Percentiles rank a stretch among this genome's conserved stretches.
Conservation (phyloP, 1,140 invertebrate genomes). For the Rhagoletis zephyria region DNA sequence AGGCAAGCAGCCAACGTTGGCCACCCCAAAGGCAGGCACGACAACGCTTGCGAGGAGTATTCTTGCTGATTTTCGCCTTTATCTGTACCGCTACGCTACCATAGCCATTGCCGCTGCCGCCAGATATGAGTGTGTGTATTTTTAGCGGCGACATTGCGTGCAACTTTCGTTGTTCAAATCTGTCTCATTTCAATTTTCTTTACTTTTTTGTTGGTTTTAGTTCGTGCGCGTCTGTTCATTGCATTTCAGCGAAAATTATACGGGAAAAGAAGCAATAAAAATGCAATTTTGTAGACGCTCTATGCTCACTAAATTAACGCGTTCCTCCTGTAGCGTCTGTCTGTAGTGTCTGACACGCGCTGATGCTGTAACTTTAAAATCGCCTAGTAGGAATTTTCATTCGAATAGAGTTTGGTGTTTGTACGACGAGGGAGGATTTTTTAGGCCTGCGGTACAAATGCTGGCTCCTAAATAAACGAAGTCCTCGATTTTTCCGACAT, state of each 20-base stretch:
- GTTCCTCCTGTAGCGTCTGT: background rate
- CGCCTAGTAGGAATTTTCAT: background rate
- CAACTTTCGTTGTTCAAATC: constrained; percentile 4
- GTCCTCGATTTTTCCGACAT: no score
- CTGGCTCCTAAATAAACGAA: no score
- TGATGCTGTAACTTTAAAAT: background rate
- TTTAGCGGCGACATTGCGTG: constrained; percentile 26
- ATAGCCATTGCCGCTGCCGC: background rate
- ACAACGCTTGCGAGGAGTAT: background rate
- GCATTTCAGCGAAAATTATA: constrained; percentile 32
- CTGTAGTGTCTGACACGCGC: constrained; percentile 24
- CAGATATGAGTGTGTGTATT: background rate
- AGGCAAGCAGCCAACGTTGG: no score
- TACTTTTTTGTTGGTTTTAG: background rate
- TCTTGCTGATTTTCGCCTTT: constrained; percentile 32
- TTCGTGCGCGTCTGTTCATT: background rate
- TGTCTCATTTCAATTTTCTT: background rate
- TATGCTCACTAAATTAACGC: constrained; percentile 33
- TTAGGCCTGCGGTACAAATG: no score
- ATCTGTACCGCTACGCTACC: no score
- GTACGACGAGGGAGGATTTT: no score
- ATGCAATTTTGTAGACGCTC: constrained; percentile 11
- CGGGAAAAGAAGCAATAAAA: constrained; percentile 13
- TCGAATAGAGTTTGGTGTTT: no score
- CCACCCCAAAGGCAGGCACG: background rate